Evolutionary conservation across 1,140 invertebrate genomes (phyloP).

Genomic region (Hycleus cichorii): DNA sequence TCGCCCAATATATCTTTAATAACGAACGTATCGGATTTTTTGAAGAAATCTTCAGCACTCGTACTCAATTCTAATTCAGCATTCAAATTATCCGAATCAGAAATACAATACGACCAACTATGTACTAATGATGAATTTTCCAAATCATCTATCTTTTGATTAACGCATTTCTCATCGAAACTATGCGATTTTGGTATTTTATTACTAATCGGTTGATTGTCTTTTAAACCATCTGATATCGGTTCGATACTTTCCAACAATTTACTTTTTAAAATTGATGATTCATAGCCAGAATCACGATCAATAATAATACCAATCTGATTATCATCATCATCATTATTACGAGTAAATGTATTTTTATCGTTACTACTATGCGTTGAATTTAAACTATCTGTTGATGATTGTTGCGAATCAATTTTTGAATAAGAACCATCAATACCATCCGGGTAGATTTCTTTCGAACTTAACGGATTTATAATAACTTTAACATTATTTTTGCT

Average conservation of each 20-base stretch:
- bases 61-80: slow-evolving; percentile 35
- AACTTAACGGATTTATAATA: slow-evolving; percentile 48
- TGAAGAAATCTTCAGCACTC: slow-evolving; percentile 39
- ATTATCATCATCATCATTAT: background rate
- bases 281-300: slow-evolving; percentile 31
- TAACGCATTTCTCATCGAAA: slow-evolving; percentile 38
- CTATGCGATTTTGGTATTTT: slow-evolving; percentile 40
- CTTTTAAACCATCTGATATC: slow-evolving; percentile 34
- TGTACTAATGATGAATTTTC: slow-evolving; percentile 35
- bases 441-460: slow-evolving; percentile 37
- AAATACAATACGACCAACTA: slow-evolving; percentile 38
- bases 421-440: slow-evolving; percentile 37
- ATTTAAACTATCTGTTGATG: slow-evolving; percentile 35
- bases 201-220: slow-evolving; percentile 27
- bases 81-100: slow-evolving; percentile 34
- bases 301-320: slow-evolving; percentile 7
- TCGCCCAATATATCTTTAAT: slow-evolving; percentile 32
- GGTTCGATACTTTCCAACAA: slow-evolving; percentile 33
- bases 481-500: slow-evolving; percentile 41
- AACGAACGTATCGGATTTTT: slow-evolving; percentile 25
- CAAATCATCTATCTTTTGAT: slow-evolving; percentile 13
- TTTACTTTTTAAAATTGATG: slow-evolving; percentile 18
- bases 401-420: slow-evolving; percentile 32
- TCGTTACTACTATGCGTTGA: slow-evolving; percentile 25
- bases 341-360: too few species aligned